phyloP scores from a whole-genome alignment of 2,113 vertebrate species.

The Gavia stellata region DNA sequence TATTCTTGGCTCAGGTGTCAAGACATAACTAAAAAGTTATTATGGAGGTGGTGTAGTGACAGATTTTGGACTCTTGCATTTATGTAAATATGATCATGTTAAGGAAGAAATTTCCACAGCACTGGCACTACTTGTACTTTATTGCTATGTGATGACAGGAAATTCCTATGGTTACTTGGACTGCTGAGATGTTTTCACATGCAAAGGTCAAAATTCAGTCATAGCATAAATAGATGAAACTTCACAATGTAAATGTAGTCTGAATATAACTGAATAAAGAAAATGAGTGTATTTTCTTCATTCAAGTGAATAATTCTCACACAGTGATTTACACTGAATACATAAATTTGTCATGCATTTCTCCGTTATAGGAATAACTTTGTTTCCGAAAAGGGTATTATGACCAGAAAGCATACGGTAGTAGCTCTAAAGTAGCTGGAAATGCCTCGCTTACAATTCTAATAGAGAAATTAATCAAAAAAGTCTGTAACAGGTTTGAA shows the following conservation, averaged over 20 bases:
- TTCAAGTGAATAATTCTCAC: neutral
- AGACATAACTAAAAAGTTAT: neutral
- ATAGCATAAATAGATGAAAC: neutral
- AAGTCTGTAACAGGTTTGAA: neutral
- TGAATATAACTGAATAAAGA: neutral
- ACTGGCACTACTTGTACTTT: neutral
- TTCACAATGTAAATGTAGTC: neutral
- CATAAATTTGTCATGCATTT: neutral
- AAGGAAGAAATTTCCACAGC: neutral
- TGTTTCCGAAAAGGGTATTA: neutral
- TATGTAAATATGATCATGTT: neutral
- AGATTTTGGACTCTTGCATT: neutral
- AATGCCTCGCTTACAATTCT: neutral
- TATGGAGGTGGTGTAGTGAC: neutral
- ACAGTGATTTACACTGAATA: neutral
- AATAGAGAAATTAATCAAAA: neutral
- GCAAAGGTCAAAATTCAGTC: constrained; percentile 15
- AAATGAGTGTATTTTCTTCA: neutral
- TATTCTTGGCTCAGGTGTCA: neutral
- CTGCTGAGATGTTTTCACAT: neutral
- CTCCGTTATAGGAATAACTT: neutral
- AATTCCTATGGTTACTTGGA: neutral
- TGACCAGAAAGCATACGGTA: neutral
- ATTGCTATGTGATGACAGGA: neutral
- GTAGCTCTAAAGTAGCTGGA: neutral